A percentile compares a stretch with the other conserved stretches of the same genome.
Evolutionary conservation across 1,140 invertebrate genomes (phyloP).

Genomic region (Drosophila lacteicornis): DNA sequence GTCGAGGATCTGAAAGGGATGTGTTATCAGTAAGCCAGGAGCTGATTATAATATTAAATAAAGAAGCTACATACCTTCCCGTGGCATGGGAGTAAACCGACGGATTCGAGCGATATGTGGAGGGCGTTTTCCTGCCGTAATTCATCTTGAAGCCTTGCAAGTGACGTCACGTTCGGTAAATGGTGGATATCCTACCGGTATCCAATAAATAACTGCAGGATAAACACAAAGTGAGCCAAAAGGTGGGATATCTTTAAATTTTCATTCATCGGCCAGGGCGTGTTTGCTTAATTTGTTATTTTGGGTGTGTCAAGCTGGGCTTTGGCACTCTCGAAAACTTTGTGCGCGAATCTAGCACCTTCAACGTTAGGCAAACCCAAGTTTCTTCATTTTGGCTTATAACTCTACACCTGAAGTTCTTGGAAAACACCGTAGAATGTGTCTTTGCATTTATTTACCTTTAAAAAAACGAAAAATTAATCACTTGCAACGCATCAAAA

Average conservation of each 20-base stretch:
- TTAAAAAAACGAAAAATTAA: constrained; percentile 35
- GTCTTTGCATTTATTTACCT: constrained; percentile 58
- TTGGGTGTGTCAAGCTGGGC: constrained; percentile 73
- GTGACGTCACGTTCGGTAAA: constrained; percentile 39
- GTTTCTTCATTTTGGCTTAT: not conserved
- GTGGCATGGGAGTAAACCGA: constrained; percentile 94
- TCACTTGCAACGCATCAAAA: constrained; percentile 63
- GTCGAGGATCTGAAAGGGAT: constrained; percentile 88
- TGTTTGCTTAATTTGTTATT: constrained; percentile 73
- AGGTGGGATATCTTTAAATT: not conserved
- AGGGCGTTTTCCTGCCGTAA: constrained; percentile 88
- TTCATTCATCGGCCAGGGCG: constrained; percentile 44
- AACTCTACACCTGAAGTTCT: not conserved
- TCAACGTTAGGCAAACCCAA: not conserved
- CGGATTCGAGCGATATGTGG: constrained; percentile 92
- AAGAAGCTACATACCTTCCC: constrained; percentile 85
- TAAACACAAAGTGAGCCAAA: not conserved
- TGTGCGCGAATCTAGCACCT: not conserved
- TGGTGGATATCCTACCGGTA: not conserved
- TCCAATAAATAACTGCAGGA: constrained; percentile 19
- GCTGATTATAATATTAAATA: not conserved
- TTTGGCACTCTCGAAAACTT: constrained; percentile 24
- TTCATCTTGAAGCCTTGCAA: constrained; percentile 86
- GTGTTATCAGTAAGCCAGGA: not conserved
- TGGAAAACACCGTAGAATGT: not conserved